phyloP scores from a whole-genome alignment of 2,113 vertebrate species.

The Fulmarus glacialis region DNA sequence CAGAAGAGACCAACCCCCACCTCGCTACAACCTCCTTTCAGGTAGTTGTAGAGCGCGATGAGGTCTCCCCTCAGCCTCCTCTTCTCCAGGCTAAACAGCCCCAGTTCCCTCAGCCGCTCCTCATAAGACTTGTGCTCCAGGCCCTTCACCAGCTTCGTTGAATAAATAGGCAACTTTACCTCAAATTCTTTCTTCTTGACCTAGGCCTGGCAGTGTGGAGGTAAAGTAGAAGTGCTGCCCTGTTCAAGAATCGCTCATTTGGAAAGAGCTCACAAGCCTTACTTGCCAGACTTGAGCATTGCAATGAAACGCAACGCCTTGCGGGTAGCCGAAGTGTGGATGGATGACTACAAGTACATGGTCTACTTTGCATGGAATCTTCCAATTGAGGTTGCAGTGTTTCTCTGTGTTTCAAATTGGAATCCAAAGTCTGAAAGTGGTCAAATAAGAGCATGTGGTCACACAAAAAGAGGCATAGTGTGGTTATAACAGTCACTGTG shows the following conservation, averaged over 20 bases:
- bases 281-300: constrained; percentile 49
- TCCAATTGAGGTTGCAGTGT: constrained; percentile 64
- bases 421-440: neutral
- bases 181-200: neutral
- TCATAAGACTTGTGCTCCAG: too few relatives aligned
- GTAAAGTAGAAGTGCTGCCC: constrained; percentile 81
- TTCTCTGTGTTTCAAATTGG: neutral
- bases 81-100: too few relatives aligned
- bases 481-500: neutral
- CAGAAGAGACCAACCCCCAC: too few relatives aligned
- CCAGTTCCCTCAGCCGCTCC: too few relatives aligned
- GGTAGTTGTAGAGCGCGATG: too few relatives aligned
- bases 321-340: constrained; percentile 79
- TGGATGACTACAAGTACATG: constrained; percentile 83
- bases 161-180: neutral
- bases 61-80: too few relatives aligned
- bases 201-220: constrained; percentile 85
- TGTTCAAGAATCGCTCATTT: constrained; percentile 81
- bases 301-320: constrained; percentile 74
- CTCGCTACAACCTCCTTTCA: too few relatives aligned
- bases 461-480: neutral
- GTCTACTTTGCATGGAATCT: constrained; percentile 81
- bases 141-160: too few relatives aligned
- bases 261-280: constrained; percentile 79
- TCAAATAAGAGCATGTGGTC: neutral